Conservation (phyloP, 1,140 invertebrate genomes). For the Brachionus koreanus region DNA sequence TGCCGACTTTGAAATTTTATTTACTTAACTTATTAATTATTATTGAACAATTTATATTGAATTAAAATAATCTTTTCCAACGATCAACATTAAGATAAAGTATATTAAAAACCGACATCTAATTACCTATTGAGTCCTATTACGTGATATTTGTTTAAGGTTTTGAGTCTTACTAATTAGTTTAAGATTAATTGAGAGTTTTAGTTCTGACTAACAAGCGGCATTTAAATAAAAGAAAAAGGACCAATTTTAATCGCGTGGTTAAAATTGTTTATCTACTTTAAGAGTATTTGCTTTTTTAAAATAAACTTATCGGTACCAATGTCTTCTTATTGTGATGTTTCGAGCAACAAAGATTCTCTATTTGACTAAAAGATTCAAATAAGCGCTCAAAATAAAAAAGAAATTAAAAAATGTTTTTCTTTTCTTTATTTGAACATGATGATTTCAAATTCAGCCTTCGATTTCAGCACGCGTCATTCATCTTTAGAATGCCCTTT, state of each 20-base stretch:
- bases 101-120: neutral
- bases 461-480: neutral
- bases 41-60: conserved; percentile 4
- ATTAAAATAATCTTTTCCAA: conserved; percentile 12
- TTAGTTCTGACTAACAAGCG: neutral
- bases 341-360: neutral
- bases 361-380: conserved; percentile 9
- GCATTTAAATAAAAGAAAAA: neutral
- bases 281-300: neutral
- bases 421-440: neutral
- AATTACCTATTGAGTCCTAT: conserved; percentile 14
- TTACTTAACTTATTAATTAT: conserved; percentile 11
- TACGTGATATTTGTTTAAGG: conserved; percentile 7
- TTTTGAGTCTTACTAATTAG: neutral
- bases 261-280: conserved; percentile 1
- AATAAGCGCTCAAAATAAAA: neutral
- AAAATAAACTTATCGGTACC: conserved; percentile 24
- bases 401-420: neutral
- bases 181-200: neutral
- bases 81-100: neutral
- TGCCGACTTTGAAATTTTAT: neutral
- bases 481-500: neutral
- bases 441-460: neutral
- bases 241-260: neutral
- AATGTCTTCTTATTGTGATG: conserved; percentile 10